Evolutionary conservation across 2,888 invertebrate genomes (phyloP).

Genomic region (Pterobdella sp.): DNA sequence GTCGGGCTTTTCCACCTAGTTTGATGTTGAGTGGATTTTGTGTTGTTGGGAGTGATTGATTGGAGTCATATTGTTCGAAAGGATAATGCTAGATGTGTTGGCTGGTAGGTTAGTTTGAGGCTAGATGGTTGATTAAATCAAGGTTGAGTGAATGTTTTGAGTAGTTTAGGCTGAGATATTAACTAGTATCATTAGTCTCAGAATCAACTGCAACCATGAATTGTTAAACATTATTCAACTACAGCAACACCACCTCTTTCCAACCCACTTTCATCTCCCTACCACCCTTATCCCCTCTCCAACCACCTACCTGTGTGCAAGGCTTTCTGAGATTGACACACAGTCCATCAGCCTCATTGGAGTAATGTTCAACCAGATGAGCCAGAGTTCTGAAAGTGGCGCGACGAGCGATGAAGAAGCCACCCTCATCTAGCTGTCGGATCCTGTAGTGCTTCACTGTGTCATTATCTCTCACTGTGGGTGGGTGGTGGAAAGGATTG

Average conservation of each 20-base stretch:
- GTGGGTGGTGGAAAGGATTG: not conserved
- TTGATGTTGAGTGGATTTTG: not conserved
- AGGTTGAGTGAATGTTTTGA: too few species aligned
- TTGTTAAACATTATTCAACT: too few species aligned
- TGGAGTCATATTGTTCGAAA: not conserved
- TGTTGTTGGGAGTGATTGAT: not conserved
- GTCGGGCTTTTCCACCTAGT: slow-evolving; percentile 89
- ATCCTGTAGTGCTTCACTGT: slow-evolving; percentile 99
- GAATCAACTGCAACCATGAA: too few species aligned
- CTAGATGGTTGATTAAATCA: not conserved
- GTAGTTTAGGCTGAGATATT: too few species aligned
- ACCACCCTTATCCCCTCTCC: not conserved
- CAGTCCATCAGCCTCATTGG: slow-evolving; percentile 91
- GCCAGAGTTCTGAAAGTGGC: slow-evolving; percentile 93
- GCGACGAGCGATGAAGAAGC: slow-evolving; percentile 95
- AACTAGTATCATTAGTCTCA: too few species aligned
- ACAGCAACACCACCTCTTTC: too few species aligned
- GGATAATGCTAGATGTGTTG: not conserved
- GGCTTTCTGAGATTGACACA: slow-evolving; percentile 75
- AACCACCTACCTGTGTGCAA: slow-evolving; percentile 46
- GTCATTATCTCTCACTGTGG: slow-evolving; percentile 83
- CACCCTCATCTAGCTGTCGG: slow-evolving; percentile 91
- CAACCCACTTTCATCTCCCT: too few species aligned
- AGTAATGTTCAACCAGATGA: slow-evolving; percentile 94
- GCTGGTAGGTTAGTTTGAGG: not conserved